A percentile compares a stretch with the other conserved stretches of the same genome.
Conservation (phyloP, 2,113 vertebrate species). For the Gymnorhina tibicen region DNA sequence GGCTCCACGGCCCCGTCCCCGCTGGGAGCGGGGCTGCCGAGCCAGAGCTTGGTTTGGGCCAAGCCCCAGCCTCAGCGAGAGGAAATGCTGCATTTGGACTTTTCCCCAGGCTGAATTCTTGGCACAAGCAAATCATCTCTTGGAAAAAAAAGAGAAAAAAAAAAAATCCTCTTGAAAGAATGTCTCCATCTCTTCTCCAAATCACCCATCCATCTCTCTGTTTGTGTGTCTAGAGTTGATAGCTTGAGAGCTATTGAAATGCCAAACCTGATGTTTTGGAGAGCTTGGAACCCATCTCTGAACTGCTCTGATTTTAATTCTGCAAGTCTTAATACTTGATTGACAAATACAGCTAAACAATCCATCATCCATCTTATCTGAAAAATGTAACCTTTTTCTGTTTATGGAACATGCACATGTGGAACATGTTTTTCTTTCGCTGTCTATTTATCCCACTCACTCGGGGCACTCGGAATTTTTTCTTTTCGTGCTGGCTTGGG, state of each 20-base stretch:
- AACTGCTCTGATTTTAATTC: constrained; percentile 56
- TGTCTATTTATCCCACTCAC: neutral
- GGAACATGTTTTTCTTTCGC: constrained; percentile 41
- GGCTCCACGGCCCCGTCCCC: neutral
- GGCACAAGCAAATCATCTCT: constrained; percentile 34
- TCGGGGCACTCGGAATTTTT: neutral
- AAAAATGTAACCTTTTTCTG: constrained; percentile 52
- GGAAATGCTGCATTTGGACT: constrained; percentile 61
- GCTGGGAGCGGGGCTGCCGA: neutral
- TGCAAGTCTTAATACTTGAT: constrained; percentile 62
- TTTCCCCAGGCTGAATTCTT: constrained; percentile 63
- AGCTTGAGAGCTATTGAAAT: constrained; percentile 60
- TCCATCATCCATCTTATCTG: constrained; percentile 55
- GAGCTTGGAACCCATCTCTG: constrained; percentile 58
- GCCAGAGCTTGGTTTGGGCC: constrained; percentile 7
- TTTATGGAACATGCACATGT: constrained; percentile 56
- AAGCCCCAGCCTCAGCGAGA: neutral
- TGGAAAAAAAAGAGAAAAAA: neutral
- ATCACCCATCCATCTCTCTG: constrained; percentile 59
- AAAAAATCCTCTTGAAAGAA: constrained; percentile 37
- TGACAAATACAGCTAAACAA: constrained; percentile 61
- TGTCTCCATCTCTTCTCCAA: constrained; percentile 62
- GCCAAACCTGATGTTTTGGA: constrained; percentile 64
- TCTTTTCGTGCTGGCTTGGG: neutral
- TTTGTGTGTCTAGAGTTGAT: constrained; percentile 61